Evolutionary conservation across 1,140 invertebrate genomes (phyloP).

Genomic region (Neodiprion lecontei): DNA sequence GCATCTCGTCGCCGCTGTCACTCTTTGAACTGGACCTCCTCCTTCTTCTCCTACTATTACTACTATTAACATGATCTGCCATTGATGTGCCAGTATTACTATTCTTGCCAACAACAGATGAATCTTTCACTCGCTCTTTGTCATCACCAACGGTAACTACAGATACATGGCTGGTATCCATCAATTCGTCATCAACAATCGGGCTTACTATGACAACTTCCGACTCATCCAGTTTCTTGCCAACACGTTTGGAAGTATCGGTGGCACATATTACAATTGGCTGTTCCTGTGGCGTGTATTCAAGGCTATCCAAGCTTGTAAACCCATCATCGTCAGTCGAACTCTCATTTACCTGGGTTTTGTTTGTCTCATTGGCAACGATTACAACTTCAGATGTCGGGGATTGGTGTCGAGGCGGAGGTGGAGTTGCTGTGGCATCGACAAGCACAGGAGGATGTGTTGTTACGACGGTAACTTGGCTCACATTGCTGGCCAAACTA

Average conservation of each 20-base stretch:
- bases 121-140: slow-evolving; percentile 75
- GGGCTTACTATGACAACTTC: slow-evolving; percentile 80
- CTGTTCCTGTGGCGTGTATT: slow-evolving; percentile 66
- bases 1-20: slow-evolving; percentile 47
- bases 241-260: slow-evolving; percentile 52
- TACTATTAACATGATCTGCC: slow-evolving; percentile 32
- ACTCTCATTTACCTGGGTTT: slow-evolving; percentile 70
- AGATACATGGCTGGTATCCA: slow-evolving; percentile 86
- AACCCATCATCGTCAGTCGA: slow-evolving; percentile 76
- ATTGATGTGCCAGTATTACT: slow-evolving; percentile 41
- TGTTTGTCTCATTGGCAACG: slow-evolving; percentile 77
- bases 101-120: slow-evolving; percentile 57
- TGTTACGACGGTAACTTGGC: slow-evolving; percentile 81
- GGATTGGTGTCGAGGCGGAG: slow-evolving; percentile 45
- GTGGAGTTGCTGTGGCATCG: slow-evolving; percentile 58
- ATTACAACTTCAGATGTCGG: slow-evolving; percentile 74
- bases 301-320: slow-evolving; percentile 75
- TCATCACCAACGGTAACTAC: slow-evolving; percentile 88
- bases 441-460: slow-evolving; percentile 79
- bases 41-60: neutral
- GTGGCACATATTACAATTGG: slow-evolving; percentile 51
- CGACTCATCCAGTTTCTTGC: slow-evolving; percentile 78
- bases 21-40: slow-evolving; percentile 44
- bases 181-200: slow-evolving; percentile 53
- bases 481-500: slow-evolving; percentile 73